Evolutionary conservation across 2,888 invertebrate species (phyloP).

Genomic region (Calliscelio sp.): DNA sequence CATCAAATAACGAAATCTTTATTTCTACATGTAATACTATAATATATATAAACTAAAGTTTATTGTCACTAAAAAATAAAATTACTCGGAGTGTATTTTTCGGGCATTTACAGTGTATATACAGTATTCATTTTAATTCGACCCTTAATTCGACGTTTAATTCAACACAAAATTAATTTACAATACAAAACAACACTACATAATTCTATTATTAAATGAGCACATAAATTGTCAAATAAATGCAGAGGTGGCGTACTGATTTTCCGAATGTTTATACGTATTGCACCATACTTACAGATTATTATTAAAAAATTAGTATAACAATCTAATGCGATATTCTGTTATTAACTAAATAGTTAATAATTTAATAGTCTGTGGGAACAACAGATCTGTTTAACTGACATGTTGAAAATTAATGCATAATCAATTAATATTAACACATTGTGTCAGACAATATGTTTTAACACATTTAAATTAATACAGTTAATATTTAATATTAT

Average conservation of each 20-base stretch:
- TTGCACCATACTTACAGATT: constrained; percentile 54
- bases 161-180: constrained; percentile 31
- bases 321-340: constrained; percentile 25
- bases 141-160: constrained; percentile 47
- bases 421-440: too few species aligned
- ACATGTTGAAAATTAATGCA: too few species aligned
- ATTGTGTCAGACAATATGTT: too few species aligned
- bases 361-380: background rate
- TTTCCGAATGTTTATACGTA: constrained; percentile 37
- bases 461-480: too few species aligned
- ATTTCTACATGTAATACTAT: too few species aligned
- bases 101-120: constrained; percentile 53
- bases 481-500: too few species aligned
- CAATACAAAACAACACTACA: constrained; percentile 19
- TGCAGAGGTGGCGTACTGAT: too few species aligned
- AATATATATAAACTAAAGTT: constrained; percentile 7
- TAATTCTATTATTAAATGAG: constrained; percentile 21
- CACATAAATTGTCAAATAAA: constrained; percentile 21
- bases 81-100: constrained; percentile 1
- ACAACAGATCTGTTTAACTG: too few species aligned
- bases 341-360: constrained; percentile 39
- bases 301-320: constrained; percentile 30
- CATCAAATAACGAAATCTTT: constrained; percentile 57
- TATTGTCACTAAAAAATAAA: constrained; percentile 5
- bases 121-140: constrained; percentile 52